phyloP scores from a whole-genome alignment of 2,797 vertebrate genomes.

The Tauraco hartlaubi region DNA sequence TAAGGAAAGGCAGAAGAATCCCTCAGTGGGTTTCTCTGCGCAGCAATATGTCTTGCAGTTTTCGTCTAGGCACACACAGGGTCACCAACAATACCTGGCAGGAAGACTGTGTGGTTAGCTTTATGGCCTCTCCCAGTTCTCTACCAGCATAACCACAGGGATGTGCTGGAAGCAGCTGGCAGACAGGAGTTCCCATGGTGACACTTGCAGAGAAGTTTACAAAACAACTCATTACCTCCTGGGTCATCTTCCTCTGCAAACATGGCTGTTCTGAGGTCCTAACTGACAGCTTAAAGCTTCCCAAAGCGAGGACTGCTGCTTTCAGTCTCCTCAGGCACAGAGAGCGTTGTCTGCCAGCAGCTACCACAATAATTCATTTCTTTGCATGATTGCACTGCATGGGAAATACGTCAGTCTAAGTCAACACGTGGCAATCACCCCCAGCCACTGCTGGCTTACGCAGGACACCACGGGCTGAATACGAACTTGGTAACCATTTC shows the following conservation, averaged over 20 bases:
- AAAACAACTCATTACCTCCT: conserved; percentile 39
- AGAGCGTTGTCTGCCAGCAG: neutral
- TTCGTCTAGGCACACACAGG: conserved; percentile 25
- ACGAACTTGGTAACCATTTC: neutral
- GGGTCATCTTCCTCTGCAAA: conserved; percentile 11
- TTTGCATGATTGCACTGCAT: neutral
- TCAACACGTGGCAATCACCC: neutral
- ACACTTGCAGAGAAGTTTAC: conserved; percentile 29
- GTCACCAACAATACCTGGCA: conserved; percentile 50
- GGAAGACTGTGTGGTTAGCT: neutral
- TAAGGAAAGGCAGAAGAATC: conserved; percentile 15
- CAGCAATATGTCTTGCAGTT: conserved; percentile 23
- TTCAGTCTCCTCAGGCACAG: neutral
- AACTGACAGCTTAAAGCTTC: neutral
- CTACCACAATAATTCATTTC: conserved; percentile 15
- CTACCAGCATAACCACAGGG: conserved; percentile 3
- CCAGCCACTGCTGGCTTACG: neutral
- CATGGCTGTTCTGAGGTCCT: neutral
- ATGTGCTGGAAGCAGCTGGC: neutral
- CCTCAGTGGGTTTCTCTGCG: neutral
- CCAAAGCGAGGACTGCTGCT: neutral
- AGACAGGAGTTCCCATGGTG: conserved; percentile 5
- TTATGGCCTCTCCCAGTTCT: conserved; percentile 25
- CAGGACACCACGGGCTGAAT: neutral
- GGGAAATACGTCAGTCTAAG: neutral